phyloP scores from a whole-genome alignment of 2,113 vertebrate species.

The Leptobrachium leishanense region DNA sequence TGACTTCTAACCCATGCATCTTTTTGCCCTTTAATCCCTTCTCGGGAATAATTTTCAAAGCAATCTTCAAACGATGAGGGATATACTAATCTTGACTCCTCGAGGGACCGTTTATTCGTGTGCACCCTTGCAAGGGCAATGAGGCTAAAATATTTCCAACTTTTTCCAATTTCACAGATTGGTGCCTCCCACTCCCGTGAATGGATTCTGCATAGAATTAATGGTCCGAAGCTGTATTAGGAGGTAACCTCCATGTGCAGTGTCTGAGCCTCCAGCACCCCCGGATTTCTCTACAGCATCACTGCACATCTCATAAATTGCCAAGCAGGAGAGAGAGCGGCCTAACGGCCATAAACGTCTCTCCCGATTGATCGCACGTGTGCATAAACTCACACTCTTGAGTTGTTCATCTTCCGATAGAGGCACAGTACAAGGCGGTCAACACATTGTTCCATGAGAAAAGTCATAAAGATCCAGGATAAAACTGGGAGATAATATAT shows the following conservation, averaged over 20 bases:
- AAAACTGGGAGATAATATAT: background rate
- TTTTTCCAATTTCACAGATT: constrained; percentile 46
- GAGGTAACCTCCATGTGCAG: constrained; percentile 31
- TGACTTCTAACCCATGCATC: no score
- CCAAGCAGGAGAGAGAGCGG: constrained; percentile 53
- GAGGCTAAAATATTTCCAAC: constrained; percentile 39
- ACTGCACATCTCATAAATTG: constrained; percentile 57
- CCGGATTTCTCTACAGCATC: constrained; percentile 10
- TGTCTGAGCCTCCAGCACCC: background rate
- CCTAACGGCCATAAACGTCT: constrained; percentile 54
- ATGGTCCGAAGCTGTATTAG: constrained; percentile 26
- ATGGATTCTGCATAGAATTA: constrained; percentile 21
- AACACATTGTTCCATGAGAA: constrained; percentile 41
- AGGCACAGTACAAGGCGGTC: constrained; percentile 21
- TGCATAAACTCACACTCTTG: constrained; percentile 29
- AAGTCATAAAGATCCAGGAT: constrained; percentile 28
- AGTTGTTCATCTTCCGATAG: constrained; percentile 26
- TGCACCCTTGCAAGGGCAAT: constrained; percentile 17
- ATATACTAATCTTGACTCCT: constrained; percentile 4
- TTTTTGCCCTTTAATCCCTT: background rate
- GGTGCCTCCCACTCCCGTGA: constrained; percentile 22
- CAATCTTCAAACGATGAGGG: background rate
- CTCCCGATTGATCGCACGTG: constrained; percentile 52
- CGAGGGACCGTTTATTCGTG: constrained; percentile 22
- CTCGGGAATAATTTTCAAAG: background rate